Evolutionary conservation across 2,797 vertebrate species (phyloP).

Genomic region (Cuculus canorus): DNA sequence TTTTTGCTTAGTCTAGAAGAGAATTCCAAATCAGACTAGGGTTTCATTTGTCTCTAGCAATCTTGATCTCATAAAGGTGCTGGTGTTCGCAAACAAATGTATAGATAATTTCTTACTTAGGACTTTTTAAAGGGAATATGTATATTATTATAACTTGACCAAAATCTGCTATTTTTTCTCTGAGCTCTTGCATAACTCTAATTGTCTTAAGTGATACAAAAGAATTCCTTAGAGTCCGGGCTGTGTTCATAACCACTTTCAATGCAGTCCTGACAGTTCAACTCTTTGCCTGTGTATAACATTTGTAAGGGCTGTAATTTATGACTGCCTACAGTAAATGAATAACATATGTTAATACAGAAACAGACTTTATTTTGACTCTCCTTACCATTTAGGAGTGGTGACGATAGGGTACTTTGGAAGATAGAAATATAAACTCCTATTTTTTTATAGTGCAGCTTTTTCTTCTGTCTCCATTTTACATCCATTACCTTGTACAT

Average conservation of each 20-base stretch:
- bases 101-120: neutral
- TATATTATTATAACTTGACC: neutral
- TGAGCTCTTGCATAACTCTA: neutral
- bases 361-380: neutral
- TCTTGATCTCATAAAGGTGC: neutral
- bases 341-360: neutral
- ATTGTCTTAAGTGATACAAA: neutral
- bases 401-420: neutral
- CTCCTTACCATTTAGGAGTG: neutral
- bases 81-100: neutral
- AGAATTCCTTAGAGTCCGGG: neutral
- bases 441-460: neutral
- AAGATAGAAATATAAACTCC: neutral
- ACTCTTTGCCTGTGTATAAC: neutral
- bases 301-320: neutral
- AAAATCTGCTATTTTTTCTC: neutral
- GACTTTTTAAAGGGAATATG: neutral
- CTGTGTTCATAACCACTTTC: neutral
- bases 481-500: neutral
- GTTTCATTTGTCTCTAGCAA: neutral
- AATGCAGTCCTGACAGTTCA: neutral
- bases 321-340: neutral
- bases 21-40: neutral
- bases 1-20: neutral
- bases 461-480: neutral